A percentile compares a stretch with the other conserved stretches of the same genome.
Conservation (phyloP, 2,113 vertebrate genomes). For the Tympanuchus pallidicinctus region DNA sequence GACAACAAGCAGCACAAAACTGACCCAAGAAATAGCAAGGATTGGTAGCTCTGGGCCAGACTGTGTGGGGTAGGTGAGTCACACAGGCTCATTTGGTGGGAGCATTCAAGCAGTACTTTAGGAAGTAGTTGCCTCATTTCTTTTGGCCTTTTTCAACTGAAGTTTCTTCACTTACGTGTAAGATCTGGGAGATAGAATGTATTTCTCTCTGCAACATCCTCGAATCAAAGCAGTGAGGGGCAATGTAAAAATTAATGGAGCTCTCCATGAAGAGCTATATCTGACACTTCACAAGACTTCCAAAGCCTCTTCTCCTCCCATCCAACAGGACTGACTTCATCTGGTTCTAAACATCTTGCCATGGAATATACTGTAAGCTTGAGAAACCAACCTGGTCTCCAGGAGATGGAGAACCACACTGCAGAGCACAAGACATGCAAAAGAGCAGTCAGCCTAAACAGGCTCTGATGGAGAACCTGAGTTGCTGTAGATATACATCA, state of each 20-base stretch:
- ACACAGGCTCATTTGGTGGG: neutral
- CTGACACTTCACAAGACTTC: neutral
- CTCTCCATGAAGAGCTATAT: neutral
- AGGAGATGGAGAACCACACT: neutral
- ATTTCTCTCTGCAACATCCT: neutral
- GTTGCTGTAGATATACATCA: neutral
- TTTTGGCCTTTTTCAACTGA: neutral
- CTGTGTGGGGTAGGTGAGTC: neutral
- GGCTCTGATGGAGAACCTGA: neutral
- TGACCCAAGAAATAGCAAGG: neutral
- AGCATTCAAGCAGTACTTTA: neutral
- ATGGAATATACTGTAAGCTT: neutral
- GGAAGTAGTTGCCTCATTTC: neutral
- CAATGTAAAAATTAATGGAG: neutral
- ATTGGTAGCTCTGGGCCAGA: neutral
- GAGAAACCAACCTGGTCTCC: neutral
- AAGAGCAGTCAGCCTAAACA: neutral
- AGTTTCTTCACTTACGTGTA: neutral
- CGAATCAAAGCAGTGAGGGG: neutral
- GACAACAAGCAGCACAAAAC: neutral
- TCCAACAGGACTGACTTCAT: neutral
- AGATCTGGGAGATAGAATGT: neutral
- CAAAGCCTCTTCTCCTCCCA: neutral
- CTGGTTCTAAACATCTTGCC: neutral
- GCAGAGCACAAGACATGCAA: neutral